A percentile compares a stretch with the other conserved stretches of the same genome.
Conservation (phyloP, 2,888 invertebrate species). For the Lamellibrachia satsuma region DNA sequence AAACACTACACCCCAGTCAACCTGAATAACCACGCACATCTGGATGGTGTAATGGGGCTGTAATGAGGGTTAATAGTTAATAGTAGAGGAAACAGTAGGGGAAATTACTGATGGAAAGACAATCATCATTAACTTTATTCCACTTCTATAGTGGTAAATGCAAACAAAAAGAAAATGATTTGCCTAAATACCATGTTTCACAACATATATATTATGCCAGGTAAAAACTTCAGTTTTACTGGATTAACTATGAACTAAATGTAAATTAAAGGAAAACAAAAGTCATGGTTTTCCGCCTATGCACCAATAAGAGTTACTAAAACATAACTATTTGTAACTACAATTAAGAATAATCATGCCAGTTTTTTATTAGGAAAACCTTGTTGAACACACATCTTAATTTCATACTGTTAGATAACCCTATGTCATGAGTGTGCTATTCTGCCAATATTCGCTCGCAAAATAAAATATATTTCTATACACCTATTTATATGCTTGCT, state of each 20-base stretch:
- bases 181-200: neutral
- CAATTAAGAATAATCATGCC: too few relatives aligned
- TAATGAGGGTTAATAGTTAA: slow-evolving; percentile 10
- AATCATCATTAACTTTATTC: neutral
- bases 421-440: too few relatives aligned
- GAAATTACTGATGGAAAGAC: neutral
- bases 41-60: neutral
- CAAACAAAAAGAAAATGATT: neutral
- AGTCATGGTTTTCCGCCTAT: too few relatives aligned
- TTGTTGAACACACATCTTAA: too few relatives aligned
- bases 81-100: neutral
- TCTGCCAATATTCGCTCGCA: too few relatives aligned
- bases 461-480: too few relatives aligned
- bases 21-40: neutral
- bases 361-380: too few relatives aligned
- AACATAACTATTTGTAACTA: too few relatives aligned
- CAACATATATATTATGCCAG: neutral
- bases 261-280: too few relatives aligned
- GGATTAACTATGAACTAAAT: neutral
- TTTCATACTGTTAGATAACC: too few relatives aligned
- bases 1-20: slow-evolving; percentile 17
- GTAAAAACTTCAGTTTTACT: neutral
- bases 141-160: neutral
- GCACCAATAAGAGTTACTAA: too few relatives aligned
- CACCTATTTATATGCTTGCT: too few relatives aligned